Conservation (phyloP, 2,113 vertebrate genomes). For the Notarius quadriscutis region DNA sequence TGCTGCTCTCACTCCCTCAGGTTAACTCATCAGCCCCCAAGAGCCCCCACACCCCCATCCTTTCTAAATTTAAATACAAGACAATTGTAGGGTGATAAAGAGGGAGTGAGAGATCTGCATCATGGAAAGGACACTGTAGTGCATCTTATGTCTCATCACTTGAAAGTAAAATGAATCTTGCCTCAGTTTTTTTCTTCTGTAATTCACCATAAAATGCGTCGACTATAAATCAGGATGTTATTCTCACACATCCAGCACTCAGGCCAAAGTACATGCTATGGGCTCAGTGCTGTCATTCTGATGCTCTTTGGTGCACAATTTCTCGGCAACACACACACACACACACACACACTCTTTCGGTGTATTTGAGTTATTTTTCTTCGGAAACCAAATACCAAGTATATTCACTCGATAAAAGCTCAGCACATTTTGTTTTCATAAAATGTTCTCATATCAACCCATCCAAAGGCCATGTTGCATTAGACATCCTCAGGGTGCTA, state of each 20-base stretch:
- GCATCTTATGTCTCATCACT: background rate
- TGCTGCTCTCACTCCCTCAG: constrained; percentile 56
- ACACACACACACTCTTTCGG: background rate
- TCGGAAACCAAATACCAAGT: constrained; percentile 40
- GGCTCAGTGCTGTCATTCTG: background rate
- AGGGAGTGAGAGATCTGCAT: constrained; percentile 28
- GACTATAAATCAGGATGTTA: constrained; percentile 10
- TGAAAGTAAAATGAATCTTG: background rate
- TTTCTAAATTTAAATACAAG: constrained; percentile 66
- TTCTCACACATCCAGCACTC: background rate
- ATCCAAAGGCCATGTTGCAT: constrained; percentile 63
- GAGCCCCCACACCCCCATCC: constrained; percentile 54
- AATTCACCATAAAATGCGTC: background rate
- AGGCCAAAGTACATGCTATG: background rate
- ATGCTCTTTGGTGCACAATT: background rate
- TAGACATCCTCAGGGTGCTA: constrained; percentile 60
- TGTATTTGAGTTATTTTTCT: constrained; percentile 32
- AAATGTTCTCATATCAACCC: constrained; percentile 29
- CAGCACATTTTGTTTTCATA: constrained; percentile 33
- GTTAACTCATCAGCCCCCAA: constrained; percentile 59
- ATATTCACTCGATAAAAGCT: constrained; percentile 46
- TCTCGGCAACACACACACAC: background rate
- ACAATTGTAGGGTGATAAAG: constrained; percentile 54
- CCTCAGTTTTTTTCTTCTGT: background rate
- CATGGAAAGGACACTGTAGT: constrained; percentile 46